Conservation (phyloP, 2,113 vertebrate genomes). For the Shinisaurus crocodilurus region DNA sequence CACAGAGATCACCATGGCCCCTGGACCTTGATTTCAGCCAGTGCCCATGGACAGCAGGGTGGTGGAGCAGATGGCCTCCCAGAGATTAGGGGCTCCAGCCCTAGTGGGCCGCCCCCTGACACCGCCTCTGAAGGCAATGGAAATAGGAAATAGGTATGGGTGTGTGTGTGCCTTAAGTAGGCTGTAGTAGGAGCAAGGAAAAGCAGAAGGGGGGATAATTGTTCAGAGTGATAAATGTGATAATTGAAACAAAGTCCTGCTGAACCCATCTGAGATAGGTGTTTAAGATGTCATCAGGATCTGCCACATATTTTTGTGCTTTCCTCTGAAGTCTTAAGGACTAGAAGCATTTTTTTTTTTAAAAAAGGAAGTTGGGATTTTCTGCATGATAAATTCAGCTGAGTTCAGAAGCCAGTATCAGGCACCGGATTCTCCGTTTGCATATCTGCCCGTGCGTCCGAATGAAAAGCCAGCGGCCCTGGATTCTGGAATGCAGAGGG, state of each 20-base stretch:
- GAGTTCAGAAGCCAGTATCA: background rate
- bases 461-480: background rate
- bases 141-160: background rate
- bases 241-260: background rate
- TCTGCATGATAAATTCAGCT: background rate
- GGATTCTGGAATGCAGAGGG: background rate
- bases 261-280: background rate
- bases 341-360: background rate
- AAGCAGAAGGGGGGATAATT: background rate
- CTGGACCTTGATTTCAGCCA: no score
- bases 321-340: background rate
- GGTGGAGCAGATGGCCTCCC: no score
- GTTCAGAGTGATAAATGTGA: background rate
- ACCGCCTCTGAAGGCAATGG: background rate
- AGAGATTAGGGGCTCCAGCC: no score
- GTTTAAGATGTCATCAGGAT: background rate
- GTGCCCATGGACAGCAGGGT: no score
- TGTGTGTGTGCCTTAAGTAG: background rate
- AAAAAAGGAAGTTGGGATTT: background rate
- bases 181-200: background rate
- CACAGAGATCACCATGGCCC: no score
- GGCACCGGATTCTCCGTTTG: background rate
- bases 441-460: background rate
- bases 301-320: background rate
- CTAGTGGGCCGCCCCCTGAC: no score